These are phyloP conservation scores for Noctua pronuba DNA, from an alignment of 2,888 invertebrate genomes.

Conservation along the genomic window DNA sequence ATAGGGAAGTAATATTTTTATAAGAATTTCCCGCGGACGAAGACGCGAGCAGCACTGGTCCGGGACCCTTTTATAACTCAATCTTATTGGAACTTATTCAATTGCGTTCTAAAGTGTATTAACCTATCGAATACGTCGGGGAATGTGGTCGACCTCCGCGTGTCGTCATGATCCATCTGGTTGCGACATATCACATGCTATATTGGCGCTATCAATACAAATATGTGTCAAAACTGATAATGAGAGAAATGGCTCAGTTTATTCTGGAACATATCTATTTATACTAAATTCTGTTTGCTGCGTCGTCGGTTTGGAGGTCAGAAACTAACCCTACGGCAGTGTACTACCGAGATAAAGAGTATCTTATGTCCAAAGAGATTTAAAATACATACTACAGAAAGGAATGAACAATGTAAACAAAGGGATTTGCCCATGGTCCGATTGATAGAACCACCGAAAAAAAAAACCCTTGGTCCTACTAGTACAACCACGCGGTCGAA, in stretches of 20 bases:
- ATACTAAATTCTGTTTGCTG: background rate
- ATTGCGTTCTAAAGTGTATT: slow-evolving; percentile 24
- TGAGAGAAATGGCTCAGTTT: slow-evolving; percentile 38
- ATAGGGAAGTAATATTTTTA: no score
- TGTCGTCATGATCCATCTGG: slow-evolving; percentile 32
- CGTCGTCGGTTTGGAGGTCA: background rate
- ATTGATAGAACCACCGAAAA: no score
- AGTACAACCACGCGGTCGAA: no score
- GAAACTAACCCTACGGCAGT: background rate
- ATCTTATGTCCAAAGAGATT: background rate
- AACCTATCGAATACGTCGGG: slow-evolving; percentile 19
- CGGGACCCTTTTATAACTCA: background rate
- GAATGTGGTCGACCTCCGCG: slow-evolving; percentile 53
- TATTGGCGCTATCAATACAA: slow-evolving; percentile 52
- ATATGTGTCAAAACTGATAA: slow-evolving; percentile 58
- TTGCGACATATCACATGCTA: slow-evolving; percentile 43
- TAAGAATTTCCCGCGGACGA: no score
- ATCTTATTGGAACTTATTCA: slow-evolving; percentile 2
- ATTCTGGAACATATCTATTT: background rate
- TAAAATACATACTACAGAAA: background rate
- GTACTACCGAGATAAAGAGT: background rate
- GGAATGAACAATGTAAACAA: no score
- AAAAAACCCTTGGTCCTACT: no score
- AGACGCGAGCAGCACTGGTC: no score
- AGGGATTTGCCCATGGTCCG: no score